A percentile compares a stretch with the other conserved stretches of the same genome.
Conservation (phyloP, 2,113 vertebrate species). For the Gyps fulvus region DNA sequence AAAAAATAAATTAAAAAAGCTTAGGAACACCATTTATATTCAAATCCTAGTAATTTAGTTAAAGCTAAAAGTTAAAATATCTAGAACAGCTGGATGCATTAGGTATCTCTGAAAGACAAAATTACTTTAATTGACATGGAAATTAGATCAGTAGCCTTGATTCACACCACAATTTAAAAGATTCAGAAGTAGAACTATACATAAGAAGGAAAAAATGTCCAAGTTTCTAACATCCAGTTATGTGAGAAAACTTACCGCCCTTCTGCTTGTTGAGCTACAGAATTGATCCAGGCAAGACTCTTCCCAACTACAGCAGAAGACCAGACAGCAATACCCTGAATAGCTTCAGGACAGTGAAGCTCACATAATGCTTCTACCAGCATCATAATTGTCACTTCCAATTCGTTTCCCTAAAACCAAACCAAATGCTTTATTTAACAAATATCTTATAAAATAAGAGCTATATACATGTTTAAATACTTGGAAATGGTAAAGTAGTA, state of each 20-base stretch:
- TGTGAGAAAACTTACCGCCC: constrained; percentile 82
- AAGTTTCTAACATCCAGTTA: not conserved
- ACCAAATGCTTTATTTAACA: not conserved
- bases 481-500: not conserved
- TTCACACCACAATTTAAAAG: not conserved
- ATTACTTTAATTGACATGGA: not conserved
- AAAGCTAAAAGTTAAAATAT: not conserved
- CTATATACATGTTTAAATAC: not conserved
- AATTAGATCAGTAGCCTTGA: not conserved
- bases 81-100: not conserved
- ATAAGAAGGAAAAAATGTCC: not conserved
- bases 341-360: constrained; percentile 94
- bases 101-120: not conserved
- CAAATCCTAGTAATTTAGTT: not conserved
- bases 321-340: constrained; percentile 94
- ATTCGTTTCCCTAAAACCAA: constrained; percentile 82
- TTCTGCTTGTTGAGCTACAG: constrained; percentile 93
- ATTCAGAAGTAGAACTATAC: not conserved
- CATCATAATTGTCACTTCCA: constrained; percentile 92
- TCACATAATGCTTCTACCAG: constrained; percentile 95
- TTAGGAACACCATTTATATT: not conserved
- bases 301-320: constrained; percentile 83
- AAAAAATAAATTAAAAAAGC: not conserved
- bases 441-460: not conserved
- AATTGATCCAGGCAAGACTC: constrained; percentile 88